Evolutionary conservation across 2,797 vertebrate species (phyloP).

Genomic region (Scleropages formosus): DNA sequence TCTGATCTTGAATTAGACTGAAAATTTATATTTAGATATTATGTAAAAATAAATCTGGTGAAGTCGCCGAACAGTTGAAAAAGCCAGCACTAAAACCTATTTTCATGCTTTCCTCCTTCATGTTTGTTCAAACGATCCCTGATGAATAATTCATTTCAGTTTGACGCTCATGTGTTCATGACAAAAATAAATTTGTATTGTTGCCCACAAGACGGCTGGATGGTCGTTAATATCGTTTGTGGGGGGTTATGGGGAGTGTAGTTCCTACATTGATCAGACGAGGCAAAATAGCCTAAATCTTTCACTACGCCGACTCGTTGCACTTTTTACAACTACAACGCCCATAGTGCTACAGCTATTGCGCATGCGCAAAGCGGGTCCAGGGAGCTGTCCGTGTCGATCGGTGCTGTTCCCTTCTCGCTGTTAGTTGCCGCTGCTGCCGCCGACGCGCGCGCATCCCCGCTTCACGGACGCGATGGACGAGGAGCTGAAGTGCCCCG

Average conservation of each 20-base stretch:
- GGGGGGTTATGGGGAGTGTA: conserved; percentile 43
- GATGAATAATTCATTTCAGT: conserved; percentile 27
- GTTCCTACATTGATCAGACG: conserved; percentile 28
- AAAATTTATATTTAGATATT: too few relatives aligned
- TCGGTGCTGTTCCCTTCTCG: conserved; percentile 60
- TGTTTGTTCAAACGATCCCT: background rate
- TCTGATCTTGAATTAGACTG: too few relatives aligned
- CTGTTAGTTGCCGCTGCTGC: conserved; percentile 40
- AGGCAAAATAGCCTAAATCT: background rate
- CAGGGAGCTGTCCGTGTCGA: conserved; percentile 66
- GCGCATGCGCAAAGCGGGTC: conserved; percentile 56
- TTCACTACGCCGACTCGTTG: background rate
- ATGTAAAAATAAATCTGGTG: too few relatives aligned
- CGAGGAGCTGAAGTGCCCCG: conserved; percentile 95
- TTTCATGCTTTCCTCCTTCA: background rate
- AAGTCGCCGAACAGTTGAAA: too few relatives aligned
- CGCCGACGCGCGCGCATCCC: conserved; percentile 25
- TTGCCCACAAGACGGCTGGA: conserved; percentile 21
- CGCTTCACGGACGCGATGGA: conserved; percentile 76
- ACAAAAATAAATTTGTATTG: background rate
- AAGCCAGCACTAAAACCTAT: too few relatives aligned
- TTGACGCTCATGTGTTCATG: conserved; percentile 26
- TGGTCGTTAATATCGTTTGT: background rate
- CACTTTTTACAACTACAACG: conserved; percentile 31
- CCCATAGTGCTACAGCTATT: conserved; percentile 25